A percentile compares a stretch with the other conserved stretches of the same genome.
These are phyloP conservation scores for Apodemia duryi DNA, from an alignment of 2,888 invertebrate genomes.

Conservation along the genomic window DNA sequence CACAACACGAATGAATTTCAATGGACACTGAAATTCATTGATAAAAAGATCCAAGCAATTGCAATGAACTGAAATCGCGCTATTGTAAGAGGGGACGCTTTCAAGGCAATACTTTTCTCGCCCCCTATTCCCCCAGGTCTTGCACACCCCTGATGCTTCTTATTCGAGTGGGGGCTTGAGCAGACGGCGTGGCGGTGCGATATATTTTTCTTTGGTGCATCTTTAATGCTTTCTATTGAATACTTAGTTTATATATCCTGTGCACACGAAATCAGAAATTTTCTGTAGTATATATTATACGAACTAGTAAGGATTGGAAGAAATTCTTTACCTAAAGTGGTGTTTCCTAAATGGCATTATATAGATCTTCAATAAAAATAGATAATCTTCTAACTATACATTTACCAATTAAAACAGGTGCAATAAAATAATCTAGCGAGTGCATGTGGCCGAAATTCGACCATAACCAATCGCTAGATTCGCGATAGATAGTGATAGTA, in stretches of 20 bases:
- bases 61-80: constrained; percentile 63
- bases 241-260: neutral
- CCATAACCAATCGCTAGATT: too few relatives aligned
- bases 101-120: constrained; percentile 39
- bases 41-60: constrained; percentile 50
- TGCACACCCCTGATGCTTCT: constrained; percentile 4
- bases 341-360: too few relatives aligned
- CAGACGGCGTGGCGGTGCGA: constrained; percentile 35
- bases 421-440: too few relatives aligned
- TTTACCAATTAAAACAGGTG: too few relatives aligned
- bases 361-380: too few relatives aligned
- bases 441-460: too few relatives aligned
- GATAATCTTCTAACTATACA: too few relatives aligned
- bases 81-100: constrained; percentile 54
- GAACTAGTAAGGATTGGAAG: neutral
- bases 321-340: neutral
- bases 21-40: constrained; percentile 54
- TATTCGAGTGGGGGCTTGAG: constrained; percentile 22
- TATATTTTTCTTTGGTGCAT: constrained; percentile 19
- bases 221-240: constrained; percentile 7
- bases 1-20: constrained; percentile 35
- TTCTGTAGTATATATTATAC: neutral
- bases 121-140: constrained; percentile 19
- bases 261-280: neutral
- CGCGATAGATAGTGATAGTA: too few relatives aligned